Conservation (phyloP, 1,140 invertebrate genomes). For the Bactericera cockerelli region DNA sequence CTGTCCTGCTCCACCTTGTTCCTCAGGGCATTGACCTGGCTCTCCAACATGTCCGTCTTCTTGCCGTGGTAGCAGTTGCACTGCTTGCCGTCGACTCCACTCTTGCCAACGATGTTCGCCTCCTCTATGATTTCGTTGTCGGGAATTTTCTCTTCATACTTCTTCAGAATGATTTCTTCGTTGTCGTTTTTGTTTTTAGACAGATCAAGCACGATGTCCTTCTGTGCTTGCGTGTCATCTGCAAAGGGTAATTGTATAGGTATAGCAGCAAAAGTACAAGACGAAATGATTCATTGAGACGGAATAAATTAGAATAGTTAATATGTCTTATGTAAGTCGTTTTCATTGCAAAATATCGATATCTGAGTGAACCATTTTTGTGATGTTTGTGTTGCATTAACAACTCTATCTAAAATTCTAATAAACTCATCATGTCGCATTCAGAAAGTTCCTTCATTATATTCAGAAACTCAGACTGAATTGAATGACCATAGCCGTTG, state of each 20-base stretch:
- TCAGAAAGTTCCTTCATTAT: no score
- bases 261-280: no score
- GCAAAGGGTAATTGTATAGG: neutral
- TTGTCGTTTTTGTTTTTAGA: neutral
- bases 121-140: neutral
- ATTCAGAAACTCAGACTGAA: no score
- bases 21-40: neutral
- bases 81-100: neutral
- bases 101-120: neutral
- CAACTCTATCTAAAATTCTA: no score
- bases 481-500: no score
- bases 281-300: no score
- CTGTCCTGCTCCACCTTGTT: neutral
- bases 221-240: neutral
- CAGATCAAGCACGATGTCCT: neutral
- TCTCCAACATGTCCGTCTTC: conserved; percentile 1
- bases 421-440: no score
- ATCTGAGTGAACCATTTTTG: no score
- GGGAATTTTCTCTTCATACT: conserved; percentile 1
- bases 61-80: conserved; percentile 1
- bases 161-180: neutral
- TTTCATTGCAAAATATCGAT: no score
- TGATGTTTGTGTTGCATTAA: no score
- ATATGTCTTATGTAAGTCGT: no score
- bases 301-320: no score